Conservation (phyloP, 2,113 vertebrate species). For the Elgaria multicarinata region DNA sequence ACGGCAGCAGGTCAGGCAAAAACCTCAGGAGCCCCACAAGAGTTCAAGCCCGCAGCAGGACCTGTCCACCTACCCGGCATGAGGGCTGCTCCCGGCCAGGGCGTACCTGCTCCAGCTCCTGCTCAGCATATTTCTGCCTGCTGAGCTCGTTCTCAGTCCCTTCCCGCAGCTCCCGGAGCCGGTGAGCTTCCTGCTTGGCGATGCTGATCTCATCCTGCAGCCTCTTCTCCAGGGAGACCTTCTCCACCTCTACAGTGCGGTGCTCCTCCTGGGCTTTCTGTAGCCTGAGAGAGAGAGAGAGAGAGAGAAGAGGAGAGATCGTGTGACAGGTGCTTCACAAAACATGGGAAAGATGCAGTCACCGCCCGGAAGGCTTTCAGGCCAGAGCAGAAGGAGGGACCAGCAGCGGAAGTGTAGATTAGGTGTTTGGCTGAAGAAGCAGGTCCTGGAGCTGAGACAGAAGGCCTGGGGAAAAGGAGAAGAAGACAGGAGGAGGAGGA, state of each 20-base stretch:
- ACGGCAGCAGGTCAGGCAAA: neutral
- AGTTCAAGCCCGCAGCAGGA: neutral
- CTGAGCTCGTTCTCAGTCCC: constrained; percentile 96
- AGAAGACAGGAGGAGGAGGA: neutral
- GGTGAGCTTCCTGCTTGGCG: constrained; percentile 95
- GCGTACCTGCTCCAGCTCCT: constrained; percentile 94
- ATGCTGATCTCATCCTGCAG: constrained; percentile 93
- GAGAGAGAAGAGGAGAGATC: accelerated
- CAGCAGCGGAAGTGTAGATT: neutral
- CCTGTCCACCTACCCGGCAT: neutral
- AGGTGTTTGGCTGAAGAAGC: constrained; percentile 2
- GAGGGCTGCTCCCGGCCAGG: neutral
- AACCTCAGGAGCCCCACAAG: neutral
- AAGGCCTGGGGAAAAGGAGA: neutral
- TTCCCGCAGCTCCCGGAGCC: constrained; percentile 92
- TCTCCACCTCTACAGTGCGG: constrained; percentile 95
- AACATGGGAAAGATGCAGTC: neutral
- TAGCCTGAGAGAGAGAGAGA: constrained; percentile 75
- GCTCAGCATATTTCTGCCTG: constrained; percentile 95
- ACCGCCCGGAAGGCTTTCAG: neutral
- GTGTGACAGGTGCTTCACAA: neutral
- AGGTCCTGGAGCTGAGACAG: no score
- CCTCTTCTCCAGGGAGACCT: constrained; percentile 96
- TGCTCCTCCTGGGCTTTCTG: constrained; percentile 98
- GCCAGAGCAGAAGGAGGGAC: neutral